Base-by-base conservation (phyloP, 2,888 invertebrate species). In the Zaprionus lineosus region DNA sequence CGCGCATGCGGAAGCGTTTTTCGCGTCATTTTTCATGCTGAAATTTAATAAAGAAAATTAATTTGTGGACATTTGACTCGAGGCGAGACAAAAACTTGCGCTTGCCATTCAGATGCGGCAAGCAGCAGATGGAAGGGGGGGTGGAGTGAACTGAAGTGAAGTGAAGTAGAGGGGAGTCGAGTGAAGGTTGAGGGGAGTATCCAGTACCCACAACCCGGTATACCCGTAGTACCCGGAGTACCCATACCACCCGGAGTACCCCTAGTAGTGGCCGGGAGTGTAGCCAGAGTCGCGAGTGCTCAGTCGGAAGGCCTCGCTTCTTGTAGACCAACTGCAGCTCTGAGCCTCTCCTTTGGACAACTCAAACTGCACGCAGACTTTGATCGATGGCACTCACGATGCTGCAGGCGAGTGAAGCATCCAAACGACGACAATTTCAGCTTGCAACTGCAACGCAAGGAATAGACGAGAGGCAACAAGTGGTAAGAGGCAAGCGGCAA, bases 11-110 rank as follows among this genome's bases (percentile, higher is more conserved):
- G 84, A 83, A 83, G 82, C 82, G 84, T 84, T 83, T 82, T 75
- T 75, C 75, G 78, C 84, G 84, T 82, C 84, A 82, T 83, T 84
- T 84, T 84, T 84, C 82, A 84, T 82, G 81, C 81, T 84, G 82
- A 84, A 84, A 83, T 81, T 83, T 83, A 83, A 83, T 83, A 83
- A 83, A 83, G 79, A 83, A 84, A 84, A 83, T 83, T 83, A 83
- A 83, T 83, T 83, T 83, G 82, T 84, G 84, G 82, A 84, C 82
- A 84, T 83, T 84, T 83, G 84, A 83, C 84, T 83, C 72, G 76
- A 67, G 82, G 82, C 82, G 68, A 81, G 74, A 74, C 73, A 68
- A 73, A 70, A 62, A 57, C 43, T 33, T 37, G 41, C 47, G 51
- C 51, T 53, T 41, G 33, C 64, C 47, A 46, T 55, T 57, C 56